Conservation (phyloP, 1,140 invertebrate genomes). For the Drosophila aff. region DNA sequence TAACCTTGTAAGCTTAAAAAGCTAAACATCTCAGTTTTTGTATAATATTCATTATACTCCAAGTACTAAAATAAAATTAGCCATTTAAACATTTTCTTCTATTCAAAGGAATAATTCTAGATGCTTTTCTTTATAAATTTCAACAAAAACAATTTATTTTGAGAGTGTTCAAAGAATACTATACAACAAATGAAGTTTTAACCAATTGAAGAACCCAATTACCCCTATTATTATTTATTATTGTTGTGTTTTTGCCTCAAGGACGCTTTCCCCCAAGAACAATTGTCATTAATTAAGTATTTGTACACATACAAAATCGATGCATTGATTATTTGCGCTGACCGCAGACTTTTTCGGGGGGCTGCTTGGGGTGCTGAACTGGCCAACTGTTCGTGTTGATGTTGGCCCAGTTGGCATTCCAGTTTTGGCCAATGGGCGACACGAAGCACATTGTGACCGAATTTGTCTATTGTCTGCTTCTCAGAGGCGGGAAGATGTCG, state of each 20-base stretch:
- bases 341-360: conserved; percentile 7
- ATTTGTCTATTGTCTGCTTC: conserved; percentile 83
- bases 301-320: conserved; percentile 54
- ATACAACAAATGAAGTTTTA: neutral
- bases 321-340: conserved; percentile 68
- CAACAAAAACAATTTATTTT: neutral
- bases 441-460: conserved; percentile 82
- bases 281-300: conserved; percentile 65
- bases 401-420: conserved; percentile 27
- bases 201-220: neutral
- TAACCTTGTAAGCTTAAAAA: no score
- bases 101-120: neutral
- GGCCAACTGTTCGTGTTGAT: neutral
- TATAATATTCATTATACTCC: no score
- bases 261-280: conserved; percentile 6
- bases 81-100: neutral
- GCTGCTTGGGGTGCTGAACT: conserved; percentile 11
- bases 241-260: neutral
- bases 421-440: conserved; percentile 63
- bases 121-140: neutral
- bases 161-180: neutral
- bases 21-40: no score
- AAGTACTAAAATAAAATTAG: neutral
- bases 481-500: conserved; percentile 85
- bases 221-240: neutral